Percentiles rank a stretch among this genome's conserved stretches.
These are phyloP conservation scores for Setophaga petechia DNA, from an alignment of 2,113 vertebrate genomes.

Conservation along the genomic window DNA sequence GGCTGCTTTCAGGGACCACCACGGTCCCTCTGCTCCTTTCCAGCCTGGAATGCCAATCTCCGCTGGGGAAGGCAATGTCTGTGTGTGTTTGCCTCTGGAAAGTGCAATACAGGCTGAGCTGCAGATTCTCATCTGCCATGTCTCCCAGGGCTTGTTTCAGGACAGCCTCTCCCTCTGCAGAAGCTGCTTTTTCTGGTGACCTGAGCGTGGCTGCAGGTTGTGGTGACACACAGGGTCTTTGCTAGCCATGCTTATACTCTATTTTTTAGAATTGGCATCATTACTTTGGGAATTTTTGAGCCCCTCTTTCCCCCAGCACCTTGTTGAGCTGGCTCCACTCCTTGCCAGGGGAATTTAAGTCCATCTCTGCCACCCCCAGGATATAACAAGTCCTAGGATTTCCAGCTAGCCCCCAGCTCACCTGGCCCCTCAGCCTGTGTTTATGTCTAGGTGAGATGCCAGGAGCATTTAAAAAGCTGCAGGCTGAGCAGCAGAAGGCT, in stretches of 20 bases:
- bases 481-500: slow-evolving; percentile 23
- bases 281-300: background rate
- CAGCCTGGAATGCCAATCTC: background rate
- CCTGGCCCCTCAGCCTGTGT: background rate
- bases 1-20: background rate
- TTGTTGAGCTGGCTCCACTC: background rate
- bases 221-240: background rate
- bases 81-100: background rate
- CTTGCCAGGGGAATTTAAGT: background rate
- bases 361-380: background rate
- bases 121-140: fast-evolving
- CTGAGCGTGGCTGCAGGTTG: background rate
- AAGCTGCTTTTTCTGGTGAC: background rate
- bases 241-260: background rate
- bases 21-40: background rate
- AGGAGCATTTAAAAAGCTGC: background rate
- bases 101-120: background rate
- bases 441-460: background rate
- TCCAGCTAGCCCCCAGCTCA: background rate
- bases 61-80: background rate
- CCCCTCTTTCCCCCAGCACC: background rate
- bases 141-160: background rate
- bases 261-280: background rate
- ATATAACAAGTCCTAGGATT: background rate
- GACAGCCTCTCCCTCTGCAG: background rate